phyloP scores from a whole-genome alignment of 2,797 vertebrate genomes.

The Sus cebifrons region DNA sequence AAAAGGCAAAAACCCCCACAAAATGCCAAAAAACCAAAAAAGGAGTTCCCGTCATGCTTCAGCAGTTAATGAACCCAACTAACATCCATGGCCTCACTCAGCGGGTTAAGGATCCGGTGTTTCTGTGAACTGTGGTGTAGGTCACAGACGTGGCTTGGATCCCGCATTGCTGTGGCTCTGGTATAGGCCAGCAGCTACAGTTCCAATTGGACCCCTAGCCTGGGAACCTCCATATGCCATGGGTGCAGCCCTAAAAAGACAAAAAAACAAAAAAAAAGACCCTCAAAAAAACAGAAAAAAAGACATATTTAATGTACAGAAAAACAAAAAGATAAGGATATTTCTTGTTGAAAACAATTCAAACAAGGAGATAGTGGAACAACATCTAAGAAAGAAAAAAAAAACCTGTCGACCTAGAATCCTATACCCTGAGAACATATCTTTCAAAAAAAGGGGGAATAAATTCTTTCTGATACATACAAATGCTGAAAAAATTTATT shows the following conservation, averaged over 20 bases:
- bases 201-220: too few species aligned
- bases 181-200: too few species aligned
- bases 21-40: too few species aligned
- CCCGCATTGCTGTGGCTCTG: too few species aligned
- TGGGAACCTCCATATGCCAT: too few species aligned
- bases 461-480: slow-evolving; percentile 50
- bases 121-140: too few species aligned
- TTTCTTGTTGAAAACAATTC: slow-evolving; percentile 56
- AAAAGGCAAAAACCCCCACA: not conserved
- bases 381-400: not conserved
- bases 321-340: slow-evolving; percentile 60
- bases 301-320: slow-evolving; percentile 23
- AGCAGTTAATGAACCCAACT: too few species aligned
- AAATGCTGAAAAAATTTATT: slow-evolving; percentile 65
- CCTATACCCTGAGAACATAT: slow-evolving; percentile 14
- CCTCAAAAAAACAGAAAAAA: slow-evolving; percentile 5
- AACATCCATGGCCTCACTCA: too few species aligned
- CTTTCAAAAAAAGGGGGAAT: slow-evolving; percentile 56
- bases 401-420: slow-evolving; percentile 3
- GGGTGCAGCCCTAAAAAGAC: too few species aligned
- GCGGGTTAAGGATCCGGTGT: too few species aligned
- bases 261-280: not conserved
- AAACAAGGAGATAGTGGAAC: not conserved
- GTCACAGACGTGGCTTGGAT: too few species aligned
- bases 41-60: too few species aligned